These are phyloP conservation scores for Odontamblyopus lacepedii DNA, from an alignment of 2,797 vertebrate species.

Conservation along the genomic window DNA sequence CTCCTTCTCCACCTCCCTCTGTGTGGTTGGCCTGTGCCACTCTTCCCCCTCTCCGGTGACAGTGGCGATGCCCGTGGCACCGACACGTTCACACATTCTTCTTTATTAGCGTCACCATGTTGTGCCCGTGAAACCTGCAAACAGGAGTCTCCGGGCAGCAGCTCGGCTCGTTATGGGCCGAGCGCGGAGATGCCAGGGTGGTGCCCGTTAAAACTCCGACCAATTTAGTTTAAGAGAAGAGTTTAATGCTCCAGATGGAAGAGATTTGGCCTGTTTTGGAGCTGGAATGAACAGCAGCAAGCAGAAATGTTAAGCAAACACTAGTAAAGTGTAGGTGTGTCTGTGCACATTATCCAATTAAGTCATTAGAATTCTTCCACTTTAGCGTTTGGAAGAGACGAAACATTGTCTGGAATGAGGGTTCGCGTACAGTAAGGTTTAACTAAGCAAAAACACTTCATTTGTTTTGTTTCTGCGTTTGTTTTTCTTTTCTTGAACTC, in stretches of 20 bases:
- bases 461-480: too few species aligned
- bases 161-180: slow-evolving; percentile 42
- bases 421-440: background rate
- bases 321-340: background rate
- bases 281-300: slow-evolving; percentile 12
- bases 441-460: too few species aligned
- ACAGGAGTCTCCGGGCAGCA: slow-evolving; percentile 23
- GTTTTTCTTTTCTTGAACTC: too few species aligned
- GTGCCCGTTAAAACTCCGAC: slow-evolving; percentile 35
- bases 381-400: background rate
- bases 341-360: background rate
- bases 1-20: too few species aligned
- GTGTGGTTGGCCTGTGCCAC: too few species aligned
- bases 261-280: slow-evolving; percentile 6
- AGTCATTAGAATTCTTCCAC: slow-evolving; percentile 3
- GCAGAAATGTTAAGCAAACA: slow-evolving; percentile 2
- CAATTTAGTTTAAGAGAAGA: slow-evolving; percentile 29
- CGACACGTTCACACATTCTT: slow-evolving; percentile 45
- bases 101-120: slow-evolving; percentile 52
- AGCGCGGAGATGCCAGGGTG: slow-evolving; percentile 26
- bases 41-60: slow-evolving; percentile 40
- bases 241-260: slow-evolving; percentile 21
- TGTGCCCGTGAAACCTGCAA: slow-evolving; percentile 29
- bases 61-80: slow-evolving; percentile 30
- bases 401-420: background rate